Conservation (phyloP, 2,888 invertebrate genomes). For the Callyntrura guangdongensis region DNA sequence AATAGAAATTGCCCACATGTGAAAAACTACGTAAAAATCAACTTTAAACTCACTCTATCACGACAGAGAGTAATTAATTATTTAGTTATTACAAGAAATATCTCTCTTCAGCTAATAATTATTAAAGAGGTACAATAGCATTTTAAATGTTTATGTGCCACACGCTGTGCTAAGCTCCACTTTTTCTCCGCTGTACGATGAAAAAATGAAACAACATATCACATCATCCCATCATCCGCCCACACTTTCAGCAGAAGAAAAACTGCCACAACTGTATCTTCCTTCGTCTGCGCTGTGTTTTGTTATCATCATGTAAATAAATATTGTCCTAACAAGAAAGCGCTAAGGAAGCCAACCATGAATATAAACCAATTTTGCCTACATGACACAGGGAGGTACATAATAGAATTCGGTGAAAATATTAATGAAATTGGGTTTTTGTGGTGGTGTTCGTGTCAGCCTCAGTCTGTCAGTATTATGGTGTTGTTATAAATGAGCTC, state of each 20-base stretch:
- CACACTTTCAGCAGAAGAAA: conserved; percentile 7
- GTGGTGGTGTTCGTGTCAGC: conserved; percentile 48
- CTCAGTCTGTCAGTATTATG: conserved; percentile 38
- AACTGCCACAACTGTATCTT: neutral
- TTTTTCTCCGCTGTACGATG: neutral
- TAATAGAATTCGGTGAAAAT: neutral
- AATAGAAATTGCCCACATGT: too few species aligned
- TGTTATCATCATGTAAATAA: conserved; percentile 42
- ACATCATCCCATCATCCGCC: conserved; percentile 19
- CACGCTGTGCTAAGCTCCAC: neutral
- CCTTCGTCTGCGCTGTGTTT: neutral
- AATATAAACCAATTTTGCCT: neutral
- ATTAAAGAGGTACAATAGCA: neutral
- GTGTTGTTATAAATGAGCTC: neutral
- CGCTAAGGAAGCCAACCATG: neutral
- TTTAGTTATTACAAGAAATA: too few species aligned
- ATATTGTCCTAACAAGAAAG: conserved; percentile 27
- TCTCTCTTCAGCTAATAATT: too few species aligned
- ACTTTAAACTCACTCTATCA: too few species aligned
- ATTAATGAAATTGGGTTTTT: conserved; percentile 56
- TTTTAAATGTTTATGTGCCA: neutral
- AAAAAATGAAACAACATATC: neutral
- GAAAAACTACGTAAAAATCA: too few species aligned
- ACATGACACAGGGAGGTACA: too few species aligned
- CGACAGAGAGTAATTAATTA: too few species aligned